Evolutionary conservation across 2,797 vertebrate species (phyloP), one percentile per base, ranked within the genome.

Genomic region (Sparus aurata): DNA sequence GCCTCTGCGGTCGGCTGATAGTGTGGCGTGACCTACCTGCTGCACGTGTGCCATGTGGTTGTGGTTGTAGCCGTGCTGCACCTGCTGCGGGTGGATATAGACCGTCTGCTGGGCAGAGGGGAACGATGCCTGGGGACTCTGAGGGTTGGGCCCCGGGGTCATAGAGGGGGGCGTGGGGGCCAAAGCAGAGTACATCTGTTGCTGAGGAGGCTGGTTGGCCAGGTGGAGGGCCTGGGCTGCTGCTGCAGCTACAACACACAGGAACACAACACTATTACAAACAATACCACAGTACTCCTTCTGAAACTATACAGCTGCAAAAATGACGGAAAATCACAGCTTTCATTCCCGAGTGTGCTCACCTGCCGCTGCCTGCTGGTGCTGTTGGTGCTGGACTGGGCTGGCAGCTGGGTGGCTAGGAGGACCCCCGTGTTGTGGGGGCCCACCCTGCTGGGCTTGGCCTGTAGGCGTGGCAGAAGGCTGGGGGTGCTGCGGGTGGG

Each of bases 11-110:
- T 17, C 5, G 47, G 57, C 50, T 27, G 76, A 50, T 1, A 1
- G 54, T 22, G 3, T 27, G 54, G 4, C 38, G 61, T n/a, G 78
- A 84, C 90, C 92, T 71, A 99, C 98, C 98, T 99, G 98, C 93
- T 97, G 98, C 94, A 99, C 93, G 78, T 99, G 98, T 75, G 98
- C 97, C 98, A 99, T 97, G 93, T 98, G 98, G 90, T 96, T 97
- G 82, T 95, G 96, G 91, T 97, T 99, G 92, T 99, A 99, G 79
- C 98, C 96, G 74, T 98, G 97, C 95, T 98, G 98, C 89, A 99
- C 96, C 82, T 99, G 98, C 93, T 97, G 97, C 50, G 98, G 97
- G 92, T 99, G 98, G 92, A 99, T 97, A 82, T 98, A 98, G 85
- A 99, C 97, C 0, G 98, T 96, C 96, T 98, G 98, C 89, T 98